These are phyloP conservation scores for Saguinus oedipus DNA, from an alignment of 2,797 vertebrate species.

Conservation along the genomic window DNA sequence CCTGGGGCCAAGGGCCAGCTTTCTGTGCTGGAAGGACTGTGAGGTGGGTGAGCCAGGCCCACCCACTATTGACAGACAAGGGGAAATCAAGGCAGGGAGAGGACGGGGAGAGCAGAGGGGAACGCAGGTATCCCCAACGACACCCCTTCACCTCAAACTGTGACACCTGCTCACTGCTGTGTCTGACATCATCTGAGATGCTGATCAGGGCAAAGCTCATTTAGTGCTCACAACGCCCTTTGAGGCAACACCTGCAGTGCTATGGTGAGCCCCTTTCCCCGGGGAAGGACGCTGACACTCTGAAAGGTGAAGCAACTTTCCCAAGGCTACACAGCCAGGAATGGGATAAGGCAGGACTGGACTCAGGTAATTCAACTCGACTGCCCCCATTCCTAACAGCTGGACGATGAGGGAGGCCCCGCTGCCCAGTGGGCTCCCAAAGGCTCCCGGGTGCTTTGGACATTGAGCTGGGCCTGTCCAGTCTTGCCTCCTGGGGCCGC, in stretches of 20 bases:
- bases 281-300: not conserved
- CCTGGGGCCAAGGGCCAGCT: not conserved
- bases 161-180: not conserved
- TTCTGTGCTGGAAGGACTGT: not conserved
- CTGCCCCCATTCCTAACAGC: not conserved
- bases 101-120: not conserved
- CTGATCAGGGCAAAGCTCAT: fast-evolving
- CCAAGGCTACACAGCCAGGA: not conserved
- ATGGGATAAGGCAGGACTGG: not conserved
- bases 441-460: not conserved
- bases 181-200: fast-evolving
- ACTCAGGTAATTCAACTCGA: not conserved
- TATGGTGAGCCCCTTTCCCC: fast-evolving
- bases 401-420: not conserved
- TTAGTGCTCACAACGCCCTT: fast-evolving
- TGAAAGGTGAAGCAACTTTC: not conserved
- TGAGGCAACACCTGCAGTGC: not conserved
- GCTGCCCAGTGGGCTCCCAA: not conserved
- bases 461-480: not conserved
- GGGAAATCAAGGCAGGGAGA: not conserved
- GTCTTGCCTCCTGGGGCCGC: not conserved
- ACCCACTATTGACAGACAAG: not conserved
- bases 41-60: not conserved
- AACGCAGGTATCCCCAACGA: not conserved
- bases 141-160: fast-evolving